A percentile compares a stretch with the other conserved stretches of the same genome.
These are phyloP conservation scores for Thalassophryne amazonica DNA, from an alignment of 2,797 vertebrate genomes.

Conservation along the genomic window DNA sequence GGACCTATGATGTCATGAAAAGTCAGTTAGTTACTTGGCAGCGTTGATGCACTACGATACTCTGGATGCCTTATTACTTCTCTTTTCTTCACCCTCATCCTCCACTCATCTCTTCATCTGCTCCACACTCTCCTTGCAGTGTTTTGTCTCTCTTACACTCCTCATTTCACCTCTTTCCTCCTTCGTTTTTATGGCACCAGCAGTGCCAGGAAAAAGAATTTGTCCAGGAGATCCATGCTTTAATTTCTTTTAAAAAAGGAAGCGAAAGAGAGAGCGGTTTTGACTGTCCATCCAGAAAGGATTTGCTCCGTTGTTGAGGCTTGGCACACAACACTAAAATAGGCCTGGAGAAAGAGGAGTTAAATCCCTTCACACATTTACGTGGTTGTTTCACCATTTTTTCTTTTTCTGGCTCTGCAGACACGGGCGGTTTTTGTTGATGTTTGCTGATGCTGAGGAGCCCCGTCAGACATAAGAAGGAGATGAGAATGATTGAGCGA, in stretches of 20 bases:
- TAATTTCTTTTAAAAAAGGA: conserved; percentile 36
- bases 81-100: conserved; percentile 1
- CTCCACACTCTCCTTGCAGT: too few species aligned
- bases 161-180: too few species aligned
- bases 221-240: conserved; percentile 25
- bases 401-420: conserved; percentile 11
- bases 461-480: conserved; percentile 59
- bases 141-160: too few species aligned
- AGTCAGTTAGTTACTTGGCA: too few species aligned
- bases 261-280: conserved; percentile 17
- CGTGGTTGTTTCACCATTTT: conserved; percentile 21
- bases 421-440: conserved; percentile 22
- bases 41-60: conserved; percentile 4
- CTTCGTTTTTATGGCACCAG: background rate
- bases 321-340: conserved; percentile 46
- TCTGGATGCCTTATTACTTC: conserved; percentile 1
- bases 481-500: conserved; percentile 59
- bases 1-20: too few species aligned
- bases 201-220: conserved; percentile 45
- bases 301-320: conserved; percentile 36
- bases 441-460: conserved; percentile 41
- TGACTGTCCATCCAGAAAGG: conserved; percentile 45
- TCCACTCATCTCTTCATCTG: too few species aligned
- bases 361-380: conserved; percentile 35
- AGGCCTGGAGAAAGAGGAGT: conserved; percentile 38